phyloP scores from a whole-genome alignment of 2,888 invertebrate genomes.

The Orchesella flavescens region DNA sequence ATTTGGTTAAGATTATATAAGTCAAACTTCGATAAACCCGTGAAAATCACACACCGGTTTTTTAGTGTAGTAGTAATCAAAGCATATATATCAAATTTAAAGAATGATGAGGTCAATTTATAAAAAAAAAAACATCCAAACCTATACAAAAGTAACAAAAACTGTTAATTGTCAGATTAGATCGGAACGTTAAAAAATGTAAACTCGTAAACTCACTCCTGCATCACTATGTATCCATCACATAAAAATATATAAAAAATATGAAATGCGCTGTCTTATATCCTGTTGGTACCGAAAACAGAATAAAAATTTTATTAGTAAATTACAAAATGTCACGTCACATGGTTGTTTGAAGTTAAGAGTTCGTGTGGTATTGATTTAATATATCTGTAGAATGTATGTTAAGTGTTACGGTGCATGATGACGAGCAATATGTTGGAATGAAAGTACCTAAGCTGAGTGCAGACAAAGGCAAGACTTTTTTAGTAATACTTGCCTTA shows the following conservation, averaged over 20 bases:
- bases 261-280: neutral
- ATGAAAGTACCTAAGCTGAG: constrained; percentile 42
- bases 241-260: constrained; percentile 8
- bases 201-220: neutral
- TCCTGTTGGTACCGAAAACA: neutral
- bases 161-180: no score
- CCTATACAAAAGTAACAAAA: constrained; percentile 1
- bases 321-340: neutral
- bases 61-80: constrained; percentile 5
- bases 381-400: neutral
- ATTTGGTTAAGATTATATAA: constrained; percentile 51
- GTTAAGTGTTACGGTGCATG: constrained; percentile 21
- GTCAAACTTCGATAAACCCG: constrained; percentile 53
- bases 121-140: constrained; percentile 5
- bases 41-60: constrained; percentile 59
- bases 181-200: constrained; percentile 16
- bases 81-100: neutral
- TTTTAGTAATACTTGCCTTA: constrained; percentile 25
- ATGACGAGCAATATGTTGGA: constrained; percentile 36
- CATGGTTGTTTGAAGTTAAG: neutral
- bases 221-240: constrained; percentile 4
- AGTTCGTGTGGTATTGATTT: neutral
- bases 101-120: constrained; percentile 4
- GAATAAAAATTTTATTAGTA: neutral
- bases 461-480: constrained; percentile 37